Percentiles rank a stretch among this genome's conserved stretches.
These are phyloP conservation scores for Boloria selene DNA, from an alignment of 2,888 invertebrate genomes.

Conservation along the genomic window DNA sequence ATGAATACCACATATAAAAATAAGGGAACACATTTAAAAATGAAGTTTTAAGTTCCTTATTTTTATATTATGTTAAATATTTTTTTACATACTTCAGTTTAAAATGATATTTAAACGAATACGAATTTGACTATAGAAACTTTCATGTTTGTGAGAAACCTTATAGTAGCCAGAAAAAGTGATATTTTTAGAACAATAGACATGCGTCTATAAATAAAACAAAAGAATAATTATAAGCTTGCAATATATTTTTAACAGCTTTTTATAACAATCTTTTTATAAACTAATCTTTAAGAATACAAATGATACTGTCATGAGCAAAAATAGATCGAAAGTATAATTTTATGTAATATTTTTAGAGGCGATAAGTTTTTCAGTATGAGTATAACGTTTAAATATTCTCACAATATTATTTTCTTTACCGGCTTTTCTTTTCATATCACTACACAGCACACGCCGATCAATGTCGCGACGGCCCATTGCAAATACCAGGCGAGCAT, in stretches of 20 bases:
- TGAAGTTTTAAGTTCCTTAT: no score
- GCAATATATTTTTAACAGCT: background rate
- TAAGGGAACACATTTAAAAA: no score
- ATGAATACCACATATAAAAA: no score
- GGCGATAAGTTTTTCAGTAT: background rate
- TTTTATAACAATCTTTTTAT: no score
- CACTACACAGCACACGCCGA: constrained; percentile 13
- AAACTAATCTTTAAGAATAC: background rate
- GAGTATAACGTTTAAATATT: background rate
- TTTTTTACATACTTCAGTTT: no score
- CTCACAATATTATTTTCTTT: background rate
- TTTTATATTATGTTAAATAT: no score
- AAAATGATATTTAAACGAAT: no score
- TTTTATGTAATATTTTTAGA: background rate
- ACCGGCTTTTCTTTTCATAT: constrained; percentile 2
- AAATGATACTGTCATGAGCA: no score
- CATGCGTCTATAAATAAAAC: constrained; percentile 9
- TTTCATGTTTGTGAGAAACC: no score
- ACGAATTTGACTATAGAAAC: no score
- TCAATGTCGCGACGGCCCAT: constrained; percentile 21
- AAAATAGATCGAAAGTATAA: no score
- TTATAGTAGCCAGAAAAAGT: background rate
- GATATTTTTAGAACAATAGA: constrained; percentile 4
- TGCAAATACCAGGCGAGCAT: constrained; percentile 12
- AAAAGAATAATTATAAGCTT: background rate